Base-by-base conservation (phyloP, 2,888 invertebrate species). In the Crocallis elinguaria region DNA sequence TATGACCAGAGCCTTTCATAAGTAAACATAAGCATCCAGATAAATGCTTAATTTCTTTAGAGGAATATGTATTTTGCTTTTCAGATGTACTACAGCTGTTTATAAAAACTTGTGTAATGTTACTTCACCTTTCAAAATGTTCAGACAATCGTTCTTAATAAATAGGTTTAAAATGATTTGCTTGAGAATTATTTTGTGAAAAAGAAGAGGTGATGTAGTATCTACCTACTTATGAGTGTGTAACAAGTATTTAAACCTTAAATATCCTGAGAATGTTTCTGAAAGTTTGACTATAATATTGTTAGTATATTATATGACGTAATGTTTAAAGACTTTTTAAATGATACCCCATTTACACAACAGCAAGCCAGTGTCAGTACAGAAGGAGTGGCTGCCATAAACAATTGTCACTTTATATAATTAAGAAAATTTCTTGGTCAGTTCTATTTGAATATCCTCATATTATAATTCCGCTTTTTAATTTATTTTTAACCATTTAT, bases 1-100 rank as follows among this genome's bases (percentile, higher is more conserved):
- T 53, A 61, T 65, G 3, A 56, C 75, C 0, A 68, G 60, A 42
- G 49, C 66, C 41, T 69, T 57, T 43, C 67, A 70, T 49, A 72
- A 73, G 56, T 75, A 54, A 54, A 23, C 11, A 11, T n/a, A 2
- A 13, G 12, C 16, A 16, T 27, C 27, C 2, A 38, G 21, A 17
- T 16, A n/a, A 0, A 2, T 36, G 11, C 13, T 1, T 0, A 13
- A 13, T 11, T 38, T 23, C 25, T 14, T 42, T 25, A 13, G 3
- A 38, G 25, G 11, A 36, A n/a, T 35, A 16, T 19, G 14, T 16
- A 29, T 8, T 25, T 29, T 29, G 11, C 12, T 16, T 33, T 33
- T 9, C 16, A 33, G 33, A 33, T 33, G 2, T 30, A 13, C 9
- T 33, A 2, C n/a, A n/a, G 17, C n/a, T 17, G 7, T 29, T 19